Evolutionary conservation across 2,797 vertebrate species (phyloP).

Genomic region (Diglossa cyanea): DNA sequence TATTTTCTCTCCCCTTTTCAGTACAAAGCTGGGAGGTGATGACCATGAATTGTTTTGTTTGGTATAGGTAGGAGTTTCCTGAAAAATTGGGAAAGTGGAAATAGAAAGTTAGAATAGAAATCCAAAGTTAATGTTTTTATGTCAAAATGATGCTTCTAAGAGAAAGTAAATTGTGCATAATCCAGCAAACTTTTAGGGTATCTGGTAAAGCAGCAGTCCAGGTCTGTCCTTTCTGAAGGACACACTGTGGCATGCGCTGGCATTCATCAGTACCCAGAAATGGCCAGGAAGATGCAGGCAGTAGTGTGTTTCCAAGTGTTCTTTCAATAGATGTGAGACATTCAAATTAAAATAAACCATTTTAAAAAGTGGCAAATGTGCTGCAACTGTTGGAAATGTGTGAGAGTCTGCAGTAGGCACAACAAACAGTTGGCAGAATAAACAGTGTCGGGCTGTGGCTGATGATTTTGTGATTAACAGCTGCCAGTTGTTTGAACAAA

Average conservation of each 20-base stretch:
- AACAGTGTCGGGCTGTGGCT: neutral
- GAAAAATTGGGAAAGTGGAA: neutral
- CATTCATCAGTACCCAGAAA: neutral
- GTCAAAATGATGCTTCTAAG: neutral
- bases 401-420: neutral
- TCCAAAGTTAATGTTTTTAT: neutral
- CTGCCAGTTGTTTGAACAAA: neutral
- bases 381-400: neutral
- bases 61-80: neutral
- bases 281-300: neutral
- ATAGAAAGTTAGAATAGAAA: neutral
- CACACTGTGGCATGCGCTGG: neutral
- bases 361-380: neutral
- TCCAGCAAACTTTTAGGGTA: neutral
- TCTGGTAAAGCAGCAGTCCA: neutral
- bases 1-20: neutral
- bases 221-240: neutral
- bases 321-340: neutral
- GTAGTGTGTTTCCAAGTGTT: neutral
- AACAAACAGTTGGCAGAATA: conserved; percentile 1
- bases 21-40: neutral
- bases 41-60: neutral
- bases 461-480: neutral
- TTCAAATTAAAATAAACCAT: neutral
- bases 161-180: neutral